Evolutionary conservation across 2,113 vertebrate genomes (phyloP).

Genomic region (Oriolus oriolus): DNA sequence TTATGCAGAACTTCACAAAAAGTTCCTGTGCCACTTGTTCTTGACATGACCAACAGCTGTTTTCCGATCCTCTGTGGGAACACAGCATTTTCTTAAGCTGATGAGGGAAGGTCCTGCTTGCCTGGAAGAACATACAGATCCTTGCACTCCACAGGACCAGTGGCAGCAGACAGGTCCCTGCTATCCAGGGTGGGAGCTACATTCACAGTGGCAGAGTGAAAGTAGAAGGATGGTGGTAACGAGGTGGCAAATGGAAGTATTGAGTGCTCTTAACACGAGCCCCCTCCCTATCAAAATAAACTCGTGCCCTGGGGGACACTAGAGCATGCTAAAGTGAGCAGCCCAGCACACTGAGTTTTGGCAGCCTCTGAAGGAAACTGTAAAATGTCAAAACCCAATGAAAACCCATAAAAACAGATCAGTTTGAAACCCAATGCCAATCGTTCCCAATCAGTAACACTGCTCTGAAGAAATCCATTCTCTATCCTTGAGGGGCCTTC

Average conservation of each 20-base stretch:
- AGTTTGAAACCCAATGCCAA: background rate
- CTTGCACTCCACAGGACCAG: background rate
- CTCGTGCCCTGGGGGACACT: accelerated
- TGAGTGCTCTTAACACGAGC: background rate
- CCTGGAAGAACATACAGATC: background rate
- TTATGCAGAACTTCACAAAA: background rate
- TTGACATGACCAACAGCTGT: background rate
- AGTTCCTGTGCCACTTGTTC: background rate
- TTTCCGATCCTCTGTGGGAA: background rate
- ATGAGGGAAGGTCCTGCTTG: background rate
- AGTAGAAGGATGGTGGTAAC: background rate
- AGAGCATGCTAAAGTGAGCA: background rate
- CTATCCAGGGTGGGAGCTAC: background rate
- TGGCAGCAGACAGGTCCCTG: background rate
- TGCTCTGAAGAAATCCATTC: background rate
- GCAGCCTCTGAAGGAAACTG: background rate
- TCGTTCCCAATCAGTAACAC: background rate
- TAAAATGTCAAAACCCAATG: background rate
- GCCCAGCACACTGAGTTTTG: background rate
- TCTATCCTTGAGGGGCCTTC: background rate
- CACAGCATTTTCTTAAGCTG: background rate
- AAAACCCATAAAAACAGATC: background rate
- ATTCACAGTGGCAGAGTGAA: background rate
- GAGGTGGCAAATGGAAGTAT: background rate
- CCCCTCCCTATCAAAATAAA: background rate